phyloP scores from a whole-genome alignment of 1,140 invertebrate genomes.

The Trichoplusia ni region DNA sequence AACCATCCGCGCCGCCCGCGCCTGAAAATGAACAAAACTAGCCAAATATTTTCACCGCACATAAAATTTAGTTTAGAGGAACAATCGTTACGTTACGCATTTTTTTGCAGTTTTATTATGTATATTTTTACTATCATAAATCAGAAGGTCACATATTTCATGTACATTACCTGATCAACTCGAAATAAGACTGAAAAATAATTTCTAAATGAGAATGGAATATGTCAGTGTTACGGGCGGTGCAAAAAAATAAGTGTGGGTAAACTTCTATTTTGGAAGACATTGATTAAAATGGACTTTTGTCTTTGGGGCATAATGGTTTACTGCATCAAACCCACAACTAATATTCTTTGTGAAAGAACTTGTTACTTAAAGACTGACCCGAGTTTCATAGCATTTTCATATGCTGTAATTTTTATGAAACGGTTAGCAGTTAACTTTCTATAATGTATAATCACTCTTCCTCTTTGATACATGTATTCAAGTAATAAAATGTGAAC shows the following conservation, averaged over 20 bases:
- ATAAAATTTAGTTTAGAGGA: background rate
- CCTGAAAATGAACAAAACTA: constrained; percentile 25
- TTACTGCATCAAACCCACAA: constrained; percentile 5
- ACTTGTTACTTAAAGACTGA: constrained; percentile 35
- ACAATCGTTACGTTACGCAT: background rate
- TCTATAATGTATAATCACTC: constrained; percentile 22
- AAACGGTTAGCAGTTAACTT: constrained; percentile 13
- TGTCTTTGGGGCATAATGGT: constrained; percentile 12
- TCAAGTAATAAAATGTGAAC: constrained; percentile 26
- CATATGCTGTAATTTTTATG: constrained; percentile 23
- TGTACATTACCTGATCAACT: constrained; percentile 4
- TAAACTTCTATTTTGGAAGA: constrained; percentile 2
- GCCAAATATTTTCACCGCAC: background rate
- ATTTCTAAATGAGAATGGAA: background rate
- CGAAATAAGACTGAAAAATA: constrained; percentile 26
- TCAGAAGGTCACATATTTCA: constrained; percentile 4
- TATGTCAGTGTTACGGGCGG: constrained; percentile 7
- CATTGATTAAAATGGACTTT: background rate
- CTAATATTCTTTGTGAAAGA: constrained; percentile 20
- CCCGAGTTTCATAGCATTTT: constrained; percentile 21
- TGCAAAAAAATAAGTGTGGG: constrained; percentile 15
- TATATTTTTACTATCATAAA: background rate
- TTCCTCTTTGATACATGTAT: constrained; percentile 25
- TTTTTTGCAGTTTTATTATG: background rate
- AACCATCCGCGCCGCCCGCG: constrained; percentile 40